Conservation (phyloP, 2,113 vertebrate species). For the Oceanites oceanicus region DNA sequence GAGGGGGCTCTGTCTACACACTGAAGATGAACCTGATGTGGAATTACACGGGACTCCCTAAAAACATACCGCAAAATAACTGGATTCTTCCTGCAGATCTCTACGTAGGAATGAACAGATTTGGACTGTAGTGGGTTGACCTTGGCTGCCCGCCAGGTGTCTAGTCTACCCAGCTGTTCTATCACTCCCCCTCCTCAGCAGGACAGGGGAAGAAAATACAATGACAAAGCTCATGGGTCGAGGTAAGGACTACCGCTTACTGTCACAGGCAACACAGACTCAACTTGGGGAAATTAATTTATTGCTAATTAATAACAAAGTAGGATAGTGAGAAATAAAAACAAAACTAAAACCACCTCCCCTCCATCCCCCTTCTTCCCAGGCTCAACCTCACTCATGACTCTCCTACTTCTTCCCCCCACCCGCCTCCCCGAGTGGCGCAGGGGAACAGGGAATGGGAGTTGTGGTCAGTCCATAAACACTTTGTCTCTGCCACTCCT, state of each 20-base stretch:
- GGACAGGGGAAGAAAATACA: background rate
- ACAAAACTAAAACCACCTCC: background rate
- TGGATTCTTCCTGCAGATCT: background rate
- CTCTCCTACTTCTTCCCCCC: background rate
- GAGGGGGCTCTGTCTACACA: background rate
- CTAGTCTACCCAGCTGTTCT: background rate
- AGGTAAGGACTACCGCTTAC: background rate
- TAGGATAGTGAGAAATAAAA: background rate
- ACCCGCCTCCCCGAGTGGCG: background rate
- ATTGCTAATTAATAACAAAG: background rate
- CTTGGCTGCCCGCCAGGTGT: background rate
- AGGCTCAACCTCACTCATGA: background rate
- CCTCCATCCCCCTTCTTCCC: background rate
- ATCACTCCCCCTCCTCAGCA: background rate
- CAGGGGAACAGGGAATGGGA: background rate
- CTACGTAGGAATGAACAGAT: background rate
- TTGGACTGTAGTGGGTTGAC: background rate
- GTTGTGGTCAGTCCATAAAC: background rate
- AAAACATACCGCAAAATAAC: background rate
- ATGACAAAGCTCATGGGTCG: background rate
- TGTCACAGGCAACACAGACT: background rate
- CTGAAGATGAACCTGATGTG: background rate
- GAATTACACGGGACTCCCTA: background rate
- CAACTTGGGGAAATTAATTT: background rate
- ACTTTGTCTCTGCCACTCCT: background rate